Conservation (phyloP, 1,140 invertebrate species). For the Drusus annulatus region DNA sequence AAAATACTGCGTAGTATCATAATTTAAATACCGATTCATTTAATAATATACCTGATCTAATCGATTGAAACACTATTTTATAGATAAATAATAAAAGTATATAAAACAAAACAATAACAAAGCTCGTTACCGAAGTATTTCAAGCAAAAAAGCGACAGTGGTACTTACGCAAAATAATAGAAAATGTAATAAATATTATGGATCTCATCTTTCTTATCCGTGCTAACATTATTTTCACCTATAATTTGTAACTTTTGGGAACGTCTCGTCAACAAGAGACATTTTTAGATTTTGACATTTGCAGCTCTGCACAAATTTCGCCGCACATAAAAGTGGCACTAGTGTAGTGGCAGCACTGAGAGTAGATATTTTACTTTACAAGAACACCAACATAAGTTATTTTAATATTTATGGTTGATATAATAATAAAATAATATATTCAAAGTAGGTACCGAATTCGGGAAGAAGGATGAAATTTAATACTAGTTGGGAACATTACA, state of each 20-base stretch:
- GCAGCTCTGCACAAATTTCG: background rate
- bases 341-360: too few relatives aligned
- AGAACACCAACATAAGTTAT: too few relatives aligned
- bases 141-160: slow-evolving; percentile 10
- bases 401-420: too few relatives aligned
- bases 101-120: slow-evolving; percentile 37
- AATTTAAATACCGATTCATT: too few relatives aligned
- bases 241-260: slow-evolving; percentile 34
- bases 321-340: background rate
- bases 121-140: slow-evolving; percentile 1
- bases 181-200: slow-evolving; percentile 39
- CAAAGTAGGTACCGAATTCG: too few relatives aligned
- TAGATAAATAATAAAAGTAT: slow-evolving; percentile 1
- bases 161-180: slow-evolving; percentile 49
- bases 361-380: too few relatives aligned
- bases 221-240: slow-evolving; percentile 49
- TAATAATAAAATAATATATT: too few relatives aligned
- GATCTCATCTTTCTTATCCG: slow-evolving; percentile 42
- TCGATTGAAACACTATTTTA: background rate
- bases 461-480: too few relatives aligned
- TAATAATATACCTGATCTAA: background rate
- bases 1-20: too few relatives aligned
- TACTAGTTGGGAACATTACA: too few relatives aligned
- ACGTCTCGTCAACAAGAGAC: slow-evolving; percentile 41
- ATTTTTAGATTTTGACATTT: slow-evolving; percentile 48